phyloP scores from a whole-genome alignment of 2,797 vertebrate genomes.

The Myoxocephalus aenaeus region DNA sequence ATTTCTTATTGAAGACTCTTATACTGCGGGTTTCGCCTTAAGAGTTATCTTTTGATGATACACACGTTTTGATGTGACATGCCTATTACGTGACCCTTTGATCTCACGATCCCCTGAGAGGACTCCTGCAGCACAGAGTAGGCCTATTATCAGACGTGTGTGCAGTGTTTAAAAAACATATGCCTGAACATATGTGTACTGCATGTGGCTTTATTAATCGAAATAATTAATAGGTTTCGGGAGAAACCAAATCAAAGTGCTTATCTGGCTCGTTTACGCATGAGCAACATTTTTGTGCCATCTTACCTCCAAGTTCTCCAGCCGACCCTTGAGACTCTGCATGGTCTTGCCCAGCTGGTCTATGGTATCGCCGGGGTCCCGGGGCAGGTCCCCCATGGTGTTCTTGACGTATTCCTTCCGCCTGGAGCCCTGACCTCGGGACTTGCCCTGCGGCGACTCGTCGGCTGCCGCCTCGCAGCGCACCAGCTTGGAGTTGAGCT shows the following conservation, averaged over 20 bases:
- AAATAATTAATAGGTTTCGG: background rate
- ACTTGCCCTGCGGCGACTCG: conserved; percentile 82
- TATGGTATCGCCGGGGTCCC: conserved; percentile 91
- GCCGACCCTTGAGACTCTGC: conserved; percentile 94
- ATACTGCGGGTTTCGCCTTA: background rate
- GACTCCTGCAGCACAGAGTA: conserved; percentile 13
- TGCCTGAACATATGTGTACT: background rate
- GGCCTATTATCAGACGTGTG: background rate
- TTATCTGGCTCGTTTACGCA: conserved; percentile 35
- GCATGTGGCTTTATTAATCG: too few relatives aligned
- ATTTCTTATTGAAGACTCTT: conserved; percentile 29
- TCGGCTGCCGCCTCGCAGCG: conserved; percentile 89
- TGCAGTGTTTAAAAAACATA: background rate
- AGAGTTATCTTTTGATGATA: background rate
- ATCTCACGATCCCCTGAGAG: conserved; percentile 42
- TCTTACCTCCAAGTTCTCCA: conserved; percentile 94
- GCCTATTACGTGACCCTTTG: conserved; percentile 58
- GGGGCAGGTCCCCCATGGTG: conserved; percentile 96
- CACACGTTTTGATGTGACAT: conserved; percentile 32
- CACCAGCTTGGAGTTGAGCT: conserved; percentile 94
- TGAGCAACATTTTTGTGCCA: conserved; percentile 7
- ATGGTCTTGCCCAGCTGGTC: conserved; percentile 96
- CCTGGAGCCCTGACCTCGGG: conserved; percentile 82
- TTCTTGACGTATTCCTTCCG: conserved; percentile 88
- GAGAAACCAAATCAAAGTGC: background rate